Evolutionary conservation across 2,888 invertebrate genomes (phyloP).

Genomic region (Xanthia icteritia): DNA sequence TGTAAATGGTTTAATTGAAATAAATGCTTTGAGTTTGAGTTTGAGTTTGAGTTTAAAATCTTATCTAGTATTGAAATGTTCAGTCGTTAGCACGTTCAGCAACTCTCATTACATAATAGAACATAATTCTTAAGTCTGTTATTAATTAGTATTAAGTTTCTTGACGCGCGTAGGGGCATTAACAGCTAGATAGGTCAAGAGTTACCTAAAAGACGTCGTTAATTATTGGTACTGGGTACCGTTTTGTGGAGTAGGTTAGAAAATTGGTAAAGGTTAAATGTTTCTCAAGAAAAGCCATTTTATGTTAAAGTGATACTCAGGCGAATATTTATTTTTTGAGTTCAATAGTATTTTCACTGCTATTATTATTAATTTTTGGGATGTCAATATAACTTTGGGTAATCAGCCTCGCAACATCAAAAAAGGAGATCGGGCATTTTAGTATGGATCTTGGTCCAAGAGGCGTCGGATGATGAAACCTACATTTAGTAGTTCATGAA

Average conservation of each 20-base stretch:
- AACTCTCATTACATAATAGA: constrained; percentile 37
- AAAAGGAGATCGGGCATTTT: too few species aligned
- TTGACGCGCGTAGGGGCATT: constrained; percentile 14
- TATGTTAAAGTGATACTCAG: not conserved
- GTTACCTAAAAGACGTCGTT: not conserved
- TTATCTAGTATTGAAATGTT: constrained; percentile 30
- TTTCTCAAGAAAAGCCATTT: not conserved
- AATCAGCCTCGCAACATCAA: too few species aligned
- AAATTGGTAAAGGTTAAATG: not conserved
- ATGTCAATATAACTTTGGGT: not conserved
- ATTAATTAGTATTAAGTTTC: constrained; percentile 39
- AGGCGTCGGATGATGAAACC: too few species aligned
- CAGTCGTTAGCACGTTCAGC: constrained; percentile 40
- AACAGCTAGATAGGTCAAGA: constrained; percentile 7
- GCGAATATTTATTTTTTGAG: not conserved
- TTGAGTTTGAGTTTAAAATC: too few species aligned
- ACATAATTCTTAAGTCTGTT: constrained; percentile 33
- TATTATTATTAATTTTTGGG: not conserved
- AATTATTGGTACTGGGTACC: not conserved
- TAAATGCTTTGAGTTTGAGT: too few species aligned
- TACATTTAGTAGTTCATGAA: too few species aligned
- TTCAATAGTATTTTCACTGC: not conserved
- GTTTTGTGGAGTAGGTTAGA: constrained; percentile 1
- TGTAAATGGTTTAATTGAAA: too few species aligned
- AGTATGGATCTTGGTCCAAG: not conserved